These are phyloP conservation scores for Diorhabda sublineata DNA, from an alignment of 1,140 invertebrate genomes.

Conservation along the genomic window DNA sequence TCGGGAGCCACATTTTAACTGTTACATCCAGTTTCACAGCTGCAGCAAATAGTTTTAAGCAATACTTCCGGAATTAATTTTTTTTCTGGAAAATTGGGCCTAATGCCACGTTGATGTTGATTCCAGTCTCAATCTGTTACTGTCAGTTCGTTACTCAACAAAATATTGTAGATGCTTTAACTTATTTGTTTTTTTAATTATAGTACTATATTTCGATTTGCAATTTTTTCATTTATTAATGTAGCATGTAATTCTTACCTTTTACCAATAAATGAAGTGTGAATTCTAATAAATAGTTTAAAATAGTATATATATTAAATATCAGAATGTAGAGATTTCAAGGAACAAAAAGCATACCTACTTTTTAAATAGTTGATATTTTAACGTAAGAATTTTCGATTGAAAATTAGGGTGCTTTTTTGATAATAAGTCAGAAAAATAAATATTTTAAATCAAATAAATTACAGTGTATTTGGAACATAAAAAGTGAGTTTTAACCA, in stretches of 20 bases:
- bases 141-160: constrained; percentile 11
- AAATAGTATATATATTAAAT: not conserved
- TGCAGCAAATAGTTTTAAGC: constrained; percentile 19
- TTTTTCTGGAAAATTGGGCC: constrained; percentile 15
- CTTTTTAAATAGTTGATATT: no score
- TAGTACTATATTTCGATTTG: not conserved
- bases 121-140: constrained; percentile 17
- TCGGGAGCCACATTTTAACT: constrained; percentile 10
- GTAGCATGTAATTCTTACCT: not conserved
- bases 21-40: constrained; percentile 14
- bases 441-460: not conserved
- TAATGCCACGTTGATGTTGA: constrained; percentile 14
- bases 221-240: not conserved
- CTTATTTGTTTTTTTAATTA: not conserved
- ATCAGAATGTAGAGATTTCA: no score
- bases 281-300: not conserved
- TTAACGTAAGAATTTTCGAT: no score
- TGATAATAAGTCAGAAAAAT: not conserved
- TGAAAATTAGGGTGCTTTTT: no score
- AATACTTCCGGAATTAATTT: constrained; percentile 12
- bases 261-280: not conserved
- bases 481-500: not conserved
- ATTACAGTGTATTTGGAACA: not conserved
- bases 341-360: no score
- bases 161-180: constrained; percentile 13